Conservation (phyloP, 2,888 invertebrate genomes). For the Sclerodermus sp. region DNA sequence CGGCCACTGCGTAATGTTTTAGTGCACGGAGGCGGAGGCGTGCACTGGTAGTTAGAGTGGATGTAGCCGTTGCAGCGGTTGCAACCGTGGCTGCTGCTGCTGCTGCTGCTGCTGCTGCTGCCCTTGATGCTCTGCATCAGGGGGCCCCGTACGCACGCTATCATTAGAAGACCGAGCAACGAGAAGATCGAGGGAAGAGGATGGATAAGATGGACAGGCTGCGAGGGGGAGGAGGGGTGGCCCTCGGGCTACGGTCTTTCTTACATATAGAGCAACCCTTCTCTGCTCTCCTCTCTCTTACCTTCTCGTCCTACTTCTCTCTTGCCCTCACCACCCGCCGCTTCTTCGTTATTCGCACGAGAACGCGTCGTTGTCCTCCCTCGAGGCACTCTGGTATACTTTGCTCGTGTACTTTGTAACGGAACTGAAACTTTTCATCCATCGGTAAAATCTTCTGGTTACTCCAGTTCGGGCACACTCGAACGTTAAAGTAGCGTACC, state of each 20-base stretch:
- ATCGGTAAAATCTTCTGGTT: too few relatives aligned
- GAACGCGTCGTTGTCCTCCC: too few relatives aligned
- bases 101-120: slow-evolving; percentile 13
- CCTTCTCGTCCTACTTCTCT: slow-evolving; percentile 1
- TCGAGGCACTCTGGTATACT: too few relatives aligned
- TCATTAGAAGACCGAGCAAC: slow-evolving; percentile 49
- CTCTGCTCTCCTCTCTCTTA: slow-evolving; percentile 12
- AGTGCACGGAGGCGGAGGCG: slow-evolving; percentile 38
- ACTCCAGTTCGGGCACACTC: too few relatives aligned
- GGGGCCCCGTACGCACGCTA: slow-evolving; percentile 44
- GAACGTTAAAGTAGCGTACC: too few relatives aligned
- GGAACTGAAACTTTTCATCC: too few relatives aligned
- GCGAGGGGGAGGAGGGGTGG: slow-evolving; percentile 36
- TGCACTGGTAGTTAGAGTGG: slow-evolving; percentile 37
- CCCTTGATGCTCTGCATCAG: slow-evolving; percentile 29
- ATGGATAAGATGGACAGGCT: slow-evolving; percentile 39
- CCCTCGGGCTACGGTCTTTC: slow-evolving; percentile 43
- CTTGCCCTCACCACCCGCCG: not conserved
- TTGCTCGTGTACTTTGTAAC: too few relatives aligned
- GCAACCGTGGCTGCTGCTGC: not conserved
- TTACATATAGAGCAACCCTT: slow-evolving; percentile 36
- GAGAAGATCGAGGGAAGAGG: slow-evolving; percentile 40
- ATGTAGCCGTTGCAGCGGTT: not conserved
- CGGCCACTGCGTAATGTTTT: slow-evolving; percentile 38
- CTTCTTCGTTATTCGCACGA: not conserved